phyloP scores from a whole-genome alignment of 2,797 vertebrate genomes.

The Poecilia gillii region DNA sequence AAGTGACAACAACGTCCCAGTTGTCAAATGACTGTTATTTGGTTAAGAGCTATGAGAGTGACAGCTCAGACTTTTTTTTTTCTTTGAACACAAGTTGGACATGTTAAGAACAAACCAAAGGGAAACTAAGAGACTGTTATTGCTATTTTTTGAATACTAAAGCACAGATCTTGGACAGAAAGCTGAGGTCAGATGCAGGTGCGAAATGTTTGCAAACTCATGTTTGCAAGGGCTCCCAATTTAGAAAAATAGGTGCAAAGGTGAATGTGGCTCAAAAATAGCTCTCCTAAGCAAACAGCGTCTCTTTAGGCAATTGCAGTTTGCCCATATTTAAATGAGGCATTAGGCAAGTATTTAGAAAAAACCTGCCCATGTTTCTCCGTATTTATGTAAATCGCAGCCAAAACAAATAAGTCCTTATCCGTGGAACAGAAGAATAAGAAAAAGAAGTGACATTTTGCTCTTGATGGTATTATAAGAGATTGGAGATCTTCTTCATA shows the following conservation, averaged over 20 bases:
- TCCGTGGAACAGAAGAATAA: not conserved
- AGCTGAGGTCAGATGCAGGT: not conserved
- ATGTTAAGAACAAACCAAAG: conserved; percentile 10
- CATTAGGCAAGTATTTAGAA: not conserved
- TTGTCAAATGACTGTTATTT: conserved; percentile 54
- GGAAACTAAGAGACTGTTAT: not conserved
- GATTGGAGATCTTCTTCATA: not conserved
- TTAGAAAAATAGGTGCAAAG: not conserved
- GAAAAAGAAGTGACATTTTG: not conserved
- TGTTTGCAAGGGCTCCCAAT: not conserved
- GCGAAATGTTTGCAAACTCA: not conserved
- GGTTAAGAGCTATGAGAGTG: conserved; percentile 34
- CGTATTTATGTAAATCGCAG: not conserved
- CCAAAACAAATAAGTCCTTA: not conserved
- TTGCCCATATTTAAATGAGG: conserved; percentile 1
- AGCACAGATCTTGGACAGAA: not conserved
- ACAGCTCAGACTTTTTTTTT: conserved; percentile 7
- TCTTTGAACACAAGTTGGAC: conserved; percentile 19
- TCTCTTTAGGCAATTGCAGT: not conserved
- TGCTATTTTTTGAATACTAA: not conserved
- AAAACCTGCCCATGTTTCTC: not conserved
- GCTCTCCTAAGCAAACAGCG: not conserved
- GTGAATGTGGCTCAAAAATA: not conserved
- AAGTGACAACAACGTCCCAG: conserved; percentile 52
- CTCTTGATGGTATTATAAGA: not conserved